phyloP scores from a whole-genome alignment of 2,888 invertebrate genomes.

The Chaitophorus viminalis region DNA sequence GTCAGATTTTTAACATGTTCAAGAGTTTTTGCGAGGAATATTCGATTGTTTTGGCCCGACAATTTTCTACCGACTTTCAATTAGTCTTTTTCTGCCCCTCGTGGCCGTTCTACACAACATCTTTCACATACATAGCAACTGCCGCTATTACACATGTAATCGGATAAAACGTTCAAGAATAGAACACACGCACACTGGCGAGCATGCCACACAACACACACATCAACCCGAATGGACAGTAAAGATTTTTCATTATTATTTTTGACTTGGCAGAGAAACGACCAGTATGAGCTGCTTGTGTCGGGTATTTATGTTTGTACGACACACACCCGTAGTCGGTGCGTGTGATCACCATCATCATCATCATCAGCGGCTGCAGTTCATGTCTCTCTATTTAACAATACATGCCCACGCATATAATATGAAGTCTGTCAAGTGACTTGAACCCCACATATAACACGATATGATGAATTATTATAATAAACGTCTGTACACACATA shows the following conservation, averaged over 20 bases:
- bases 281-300: background rate
- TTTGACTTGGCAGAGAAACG: slow-evolving; percentile 54
- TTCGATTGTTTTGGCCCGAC: background rate
- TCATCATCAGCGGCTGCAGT: slow-evolving; percentile 16
- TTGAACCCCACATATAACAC: slow-evolving; percentile 34
- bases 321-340: slow-evolving; percentile 29
- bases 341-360: slow-evolving; percentile 38
- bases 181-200: slow-evolving; percentile 18
- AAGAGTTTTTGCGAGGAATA: background rate
- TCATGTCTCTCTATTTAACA: slow-evolving; percentile 42
- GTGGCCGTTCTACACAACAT: background rate
- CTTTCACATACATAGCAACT: background rate
- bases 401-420: slow-evolving; percentile 45
- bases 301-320: slow-evolving; percentile 42
- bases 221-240: background rate
- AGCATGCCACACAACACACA: background rate
- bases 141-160: background rate
- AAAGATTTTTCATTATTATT: slow-evolving; percentile 56
- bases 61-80: background rate
- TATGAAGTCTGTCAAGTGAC: slow-evolving; percentile 48
- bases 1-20: background rate
- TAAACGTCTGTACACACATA: slow-evolving; percentile 30
- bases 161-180: slow-evolving; percentile 54
- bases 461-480: slow-evolving; percentile 51
- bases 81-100: background rate